Evolutionary conservation across 2,888 invertebrate genomes (phyloP).

Genomic region (Aspidiotus rigidus): DNA sequence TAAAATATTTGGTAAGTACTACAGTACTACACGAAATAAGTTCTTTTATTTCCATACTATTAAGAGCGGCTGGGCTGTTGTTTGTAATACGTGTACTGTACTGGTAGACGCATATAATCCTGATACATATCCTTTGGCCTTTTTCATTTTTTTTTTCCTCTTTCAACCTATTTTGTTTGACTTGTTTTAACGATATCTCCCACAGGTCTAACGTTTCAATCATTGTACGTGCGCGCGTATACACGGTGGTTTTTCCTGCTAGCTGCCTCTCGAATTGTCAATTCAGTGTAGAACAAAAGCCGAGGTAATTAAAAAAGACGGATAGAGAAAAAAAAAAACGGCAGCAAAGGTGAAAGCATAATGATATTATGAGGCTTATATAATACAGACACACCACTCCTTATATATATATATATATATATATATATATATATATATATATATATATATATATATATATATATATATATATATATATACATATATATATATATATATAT

Average conservation of each 20-base stretch:
- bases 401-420: neutral
- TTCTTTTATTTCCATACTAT: too few species aligned
- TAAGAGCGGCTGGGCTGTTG: too few species aligned
- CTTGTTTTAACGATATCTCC: conserved; percentile 16
- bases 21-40: too few species aligned
- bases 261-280: neutral
- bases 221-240: neutral
- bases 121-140: neutral
- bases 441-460: neutral
- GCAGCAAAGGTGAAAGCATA: conserved; percentile 1
- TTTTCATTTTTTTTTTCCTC: neutral
- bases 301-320: conserved; percentile 5
- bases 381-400: too few species aligned
- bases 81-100: too few species aligned
- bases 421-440: neutral
- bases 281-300: conserved; percentile 6
- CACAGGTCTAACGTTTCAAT: conserved; percentile 24
- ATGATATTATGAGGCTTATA: neutral
- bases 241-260: neutral
- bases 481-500: neutral
- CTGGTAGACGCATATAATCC: too few species aligned
- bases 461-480: neutral
- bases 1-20: too few species aligned
- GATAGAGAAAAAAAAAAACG: neutral
- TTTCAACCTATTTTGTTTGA: neutral